These are phyloP conservation scores for Motacilla tschutschensis DNA, from an alignment of 2,113 vertebrate genomes.

Conservation along the genomic window DNA sequence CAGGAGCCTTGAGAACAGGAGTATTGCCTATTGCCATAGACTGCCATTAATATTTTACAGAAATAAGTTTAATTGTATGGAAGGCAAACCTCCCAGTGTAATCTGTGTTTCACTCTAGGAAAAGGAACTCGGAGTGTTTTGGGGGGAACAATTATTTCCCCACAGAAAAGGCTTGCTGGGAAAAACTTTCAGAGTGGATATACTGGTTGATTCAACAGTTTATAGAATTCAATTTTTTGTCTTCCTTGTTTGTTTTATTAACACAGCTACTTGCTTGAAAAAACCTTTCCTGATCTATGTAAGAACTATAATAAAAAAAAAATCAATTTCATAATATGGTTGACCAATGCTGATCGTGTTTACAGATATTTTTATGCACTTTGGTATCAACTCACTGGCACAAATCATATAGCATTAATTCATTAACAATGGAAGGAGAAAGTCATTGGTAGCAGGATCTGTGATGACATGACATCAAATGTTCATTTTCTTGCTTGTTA, in stretches of 20 bases:
- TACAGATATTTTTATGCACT: background rate
- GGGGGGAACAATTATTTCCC: background rate
- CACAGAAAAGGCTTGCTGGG: background rate
- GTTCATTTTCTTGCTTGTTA: background rate
- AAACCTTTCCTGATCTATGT: background rate
- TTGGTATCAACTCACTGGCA: background rate
- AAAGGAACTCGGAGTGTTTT: background rate
- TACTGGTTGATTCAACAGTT: background rate
- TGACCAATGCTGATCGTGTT: accelerated
- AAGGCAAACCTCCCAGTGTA: background rate
- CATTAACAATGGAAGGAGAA: background rate
- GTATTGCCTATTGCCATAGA: background rate
- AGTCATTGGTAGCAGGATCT: background rate
- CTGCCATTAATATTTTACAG: background rate
- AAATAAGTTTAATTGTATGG: background rate
- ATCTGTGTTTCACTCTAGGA: background rate
- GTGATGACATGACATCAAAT: background rate
- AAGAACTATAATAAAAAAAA: background rate
- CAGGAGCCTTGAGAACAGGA: background rate
- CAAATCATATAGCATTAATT: background rate
- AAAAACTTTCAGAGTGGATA: background rate
- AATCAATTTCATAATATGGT: accelerated
- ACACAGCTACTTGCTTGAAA: background rate
- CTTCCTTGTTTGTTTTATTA: background rate
- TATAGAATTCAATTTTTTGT: background rate